phyloP scores from a whole-genome alignment of 2,113 vertebrate species.

The Corythoichthys intestinalis region DNA sequence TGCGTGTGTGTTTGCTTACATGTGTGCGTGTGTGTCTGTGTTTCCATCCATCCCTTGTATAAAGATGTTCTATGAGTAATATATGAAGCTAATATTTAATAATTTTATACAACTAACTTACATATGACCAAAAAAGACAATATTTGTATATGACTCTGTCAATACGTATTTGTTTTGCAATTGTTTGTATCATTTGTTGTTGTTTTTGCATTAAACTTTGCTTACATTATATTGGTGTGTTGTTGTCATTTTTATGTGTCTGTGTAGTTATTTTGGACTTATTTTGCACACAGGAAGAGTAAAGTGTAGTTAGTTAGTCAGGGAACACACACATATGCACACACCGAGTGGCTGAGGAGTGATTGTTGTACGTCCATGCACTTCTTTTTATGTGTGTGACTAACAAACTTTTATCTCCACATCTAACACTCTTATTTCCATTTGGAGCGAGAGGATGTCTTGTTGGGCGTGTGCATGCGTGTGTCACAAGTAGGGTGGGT shows the following conservation, averaged over 20 bases:
- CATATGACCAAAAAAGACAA: slow-evolving; percentile 71
- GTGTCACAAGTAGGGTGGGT: slow-evolving; percentile 65
- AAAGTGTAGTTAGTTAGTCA: slow-evolving; percentile 18
- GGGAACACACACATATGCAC: slow-evolving; percentile 12
- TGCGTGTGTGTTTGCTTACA: slow-evolving; percentile 8
- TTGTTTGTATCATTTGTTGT: slow-evolving; percentile 54
- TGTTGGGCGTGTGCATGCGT: slow-evolving; percentile 19
- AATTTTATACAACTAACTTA: slow-evolving; percentile 83
- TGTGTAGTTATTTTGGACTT: slow-evolving; percentile 48
- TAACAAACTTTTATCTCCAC: slow-evolving; percentile 20
- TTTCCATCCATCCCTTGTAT: slow-evolving; percentile 57
- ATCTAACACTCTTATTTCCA: neutral
- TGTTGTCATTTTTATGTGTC: slow-evolving; percentile 20
- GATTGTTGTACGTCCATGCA: slow-evolving; percentile 6
- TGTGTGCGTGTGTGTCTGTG: slow-evolving; percentile 30
- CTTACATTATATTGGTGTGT: slow-evolving; percentile 59
- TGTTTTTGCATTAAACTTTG: slow-evolving; percentile 73
- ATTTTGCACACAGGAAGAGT: slow-evolving; percentile 21
- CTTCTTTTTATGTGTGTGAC: slow-evolving; percentile 43
- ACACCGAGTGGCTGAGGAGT: slow-evolving; percentile 36
- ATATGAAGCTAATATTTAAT: slow-evolving; percentile 84
- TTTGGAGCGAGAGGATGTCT: neutral
- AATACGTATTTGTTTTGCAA: slow-evolving; percentile 54
- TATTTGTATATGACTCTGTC: slow-evolving; percentile 73
- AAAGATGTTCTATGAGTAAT: slow-evolving; percentile 82